Evolutionary conservation across 2,797 vertebrate genomes (phyloP).

Genomic region (Sebastolobus alascanus): DNA sequence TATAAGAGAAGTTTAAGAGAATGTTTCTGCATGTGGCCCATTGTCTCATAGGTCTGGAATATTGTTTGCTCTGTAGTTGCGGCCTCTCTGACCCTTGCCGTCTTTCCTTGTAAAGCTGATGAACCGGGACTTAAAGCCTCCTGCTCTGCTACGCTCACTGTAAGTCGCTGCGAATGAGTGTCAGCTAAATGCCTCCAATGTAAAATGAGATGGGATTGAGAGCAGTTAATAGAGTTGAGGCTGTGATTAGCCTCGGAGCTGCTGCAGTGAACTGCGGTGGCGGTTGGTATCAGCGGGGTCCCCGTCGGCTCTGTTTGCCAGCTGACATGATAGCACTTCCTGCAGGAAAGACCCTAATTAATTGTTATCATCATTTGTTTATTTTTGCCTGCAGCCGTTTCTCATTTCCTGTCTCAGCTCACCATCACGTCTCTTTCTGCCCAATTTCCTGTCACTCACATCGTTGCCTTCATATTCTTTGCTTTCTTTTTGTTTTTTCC

Average conservation of each 20-base stretch:
- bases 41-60: background rate
- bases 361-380: constrained; percentile 63
- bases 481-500: background rate
- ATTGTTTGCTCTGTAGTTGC: background rate
- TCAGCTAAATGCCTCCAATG: constrained; percentile 52
- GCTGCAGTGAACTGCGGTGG: constrained; percentile 41
- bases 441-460: constrained; percentile 32
- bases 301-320: constrained; percentile 25
- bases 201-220: constrained; percentile 54
- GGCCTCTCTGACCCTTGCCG: background rate
- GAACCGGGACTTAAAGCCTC: constrained; percentile 26
- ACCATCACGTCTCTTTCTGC: constrained; percentile 18
- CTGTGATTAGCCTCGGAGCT: constrained; percentile 57
- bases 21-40: background rate
- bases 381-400: constrained; percentile 53
- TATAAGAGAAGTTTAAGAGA: background rate
- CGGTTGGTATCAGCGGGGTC: constrained; percentile 35
- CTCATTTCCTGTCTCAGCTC: constrained; percentile 47
- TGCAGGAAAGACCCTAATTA: constrained; percentile 65
- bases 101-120: constrained; percentile 43
- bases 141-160: constrained; percentile 13
- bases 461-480: background rate
- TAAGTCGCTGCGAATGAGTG: constrained; percentile 31
- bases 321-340: constrained; percentile 57
- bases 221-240: constrained; percentile 49